Conservation (phyloP, 1,140 invertebrate species). For the Zaprionus davidi region DNA sequence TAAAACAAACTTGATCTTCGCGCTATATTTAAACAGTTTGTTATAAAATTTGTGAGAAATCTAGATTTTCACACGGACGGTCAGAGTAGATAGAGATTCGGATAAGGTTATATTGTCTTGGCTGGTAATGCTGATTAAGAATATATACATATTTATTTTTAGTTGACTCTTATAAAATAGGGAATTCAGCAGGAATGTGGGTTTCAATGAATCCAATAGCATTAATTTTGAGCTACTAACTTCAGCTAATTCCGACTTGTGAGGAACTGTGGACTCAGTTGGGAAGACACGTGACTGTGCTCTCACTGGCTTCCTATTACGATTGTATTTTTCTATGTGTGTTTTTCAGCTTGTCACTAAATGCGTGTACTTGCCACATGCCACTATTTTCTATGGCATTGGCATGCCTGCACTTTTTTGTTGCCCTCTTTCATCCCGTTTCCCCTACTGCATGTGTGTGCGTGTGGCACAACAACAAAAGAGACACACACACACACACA, state of each 20-base stretch:
- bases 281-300: constrained; percentile 3
- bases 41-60: too few species aligned
- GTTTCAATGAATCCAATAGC: too few species aligned
- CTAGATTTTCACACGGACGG: too few species aligned
- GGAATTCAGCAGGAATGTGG: too few species aligned
- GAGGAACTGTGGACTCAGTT: constrained; percentile 19
- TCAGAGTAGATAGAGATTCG: too few species aligned
- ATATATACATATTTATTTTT: too few species aligned
- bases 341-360: constrained; percentile 44
- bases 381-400: constrained; percentile 42
- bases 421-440: not conserved
- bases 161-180: too few species aligned
- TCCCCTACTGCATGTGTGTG: constrained; percentile 9
- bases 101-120: too few species aligned
- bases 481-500: constrained; percentile 8
- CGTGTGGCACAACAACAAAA: too few species aligned
- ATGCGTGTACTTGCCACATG: constrained; percentile 50
- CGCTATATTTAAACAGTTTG: too few species aligned
- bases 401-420: constrained; percentile 22
- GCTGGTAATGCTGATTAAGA: too few species aligned
- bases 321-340: constrained; percentile 32
- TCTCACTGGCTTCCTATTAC: constrained; percentile 20
- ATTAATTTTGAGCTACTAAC: not conserved
- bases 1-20: too few species aligned
- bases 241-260: not conserved